Evolutionary conservation across 1,140 invertebrate genomes (phyloP).

Genomic region (Calosoma granatense): DNA sequence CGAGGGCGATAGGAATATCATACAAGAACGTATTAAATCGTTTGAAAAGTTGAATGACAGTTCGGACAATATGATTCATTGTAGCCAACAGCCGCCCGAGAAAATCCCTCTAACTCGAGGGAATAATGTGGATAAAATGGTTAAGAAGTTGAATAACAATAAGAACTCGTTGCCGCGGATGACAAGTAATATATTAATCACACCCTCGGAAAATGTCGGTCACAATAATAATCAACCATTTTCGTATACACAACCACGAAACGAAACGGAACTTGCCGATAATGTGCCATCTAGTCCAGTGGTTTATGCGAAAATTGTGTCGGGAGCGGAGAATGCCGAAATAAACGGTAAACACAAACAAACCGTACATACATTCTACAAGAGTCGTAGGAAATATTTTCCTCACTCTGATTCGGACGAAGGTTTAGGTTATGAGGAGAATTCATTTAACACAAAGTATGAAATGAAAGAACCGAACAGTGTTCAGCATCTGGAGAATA

Average conservation of each 20-base stretch:
- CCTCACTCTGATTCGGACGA: slow-evolving; percentile 62
- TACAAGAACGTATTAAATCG: slow-evolving; percentile 31
- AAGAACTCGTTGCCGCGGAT: slow-evolving; percentile 51
- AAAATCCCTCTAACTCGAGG: slow-evolving; percentile 52
- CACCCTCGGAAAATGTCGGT: slow-evolving; percentile 44
- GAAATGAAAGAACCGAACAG: slow-evolving; percentile 16
- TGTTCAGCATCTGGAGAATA: too few relatives aligned
- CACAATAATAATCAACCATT: slow-evolving; percentile 66
- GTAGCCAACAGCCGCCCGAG: slow-evolving; percentile 52
- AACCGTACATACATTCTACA: slow-evolving; percentile 43
- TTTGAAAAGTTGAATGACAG: slow-evolving; percentile 34
- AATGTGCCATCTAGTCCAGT: slow-evolving; percentile 37
- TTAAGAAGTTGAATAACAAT: slow-evolving; percentile 51
- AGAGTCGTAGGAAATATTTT: slow-evolving; percentile 29
- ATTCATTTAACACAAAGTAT: slow-evolving; percentile 22
- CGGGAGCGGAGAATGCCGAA: slow-evolving; percentile 28
- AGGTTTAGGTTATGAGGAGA: slow-evolving; percentile 56
- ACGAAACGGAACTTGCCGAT: not conserved
- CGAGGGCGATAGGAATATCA: slow-evolving; percentile 9
- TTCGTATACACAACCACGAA: slow-evolving; percentile 51
- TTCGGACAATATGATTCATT: slow-evolving; percentile 50
- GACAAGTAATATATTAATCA: slow-evolving; percentile 44
- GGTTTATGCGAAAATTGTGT: slow-evolving; percentile 66
- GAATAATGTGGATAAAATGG: slow-evolving; percentile 50
- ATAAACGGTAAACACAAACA: slow-evolving; percentile 33